These are phyloP conservation scores for Mycteria americana DNA, from an alignment of 2,797 vertebrate genomes.

Conservation along the genomic window DNA sequence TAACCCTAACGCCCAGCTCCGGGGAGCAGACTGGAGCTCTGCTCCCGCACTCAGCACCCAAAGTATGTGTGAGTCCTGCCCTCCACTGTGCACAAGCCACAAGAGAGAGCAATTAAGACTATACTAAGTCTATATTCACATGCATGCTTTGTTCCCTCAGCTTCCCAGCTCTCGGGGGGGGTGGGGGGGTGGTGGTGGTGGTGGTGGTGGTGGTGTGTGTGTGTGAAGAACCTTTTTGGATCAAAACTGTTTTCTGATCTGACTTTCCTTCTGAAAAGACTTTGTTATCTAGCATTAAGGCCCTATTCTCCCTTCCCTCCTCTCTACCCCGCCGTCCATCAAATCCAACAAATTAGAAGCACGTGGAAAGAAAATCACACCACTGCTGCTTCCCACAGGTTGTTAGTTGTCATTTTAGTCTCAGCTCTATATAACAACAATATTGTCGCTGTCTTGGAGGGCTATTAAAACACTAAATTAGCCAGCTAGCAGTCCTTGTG, in stretches of 20 bases:
- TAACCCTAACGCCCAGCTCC: background rate
- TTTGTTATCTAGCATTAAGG: background rate
- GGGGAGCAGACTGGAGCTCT: background rate
- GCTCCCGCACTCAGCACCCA: background rate
- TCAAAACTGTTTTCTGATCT: background rate
- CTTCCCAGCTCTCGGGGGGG: background rate
- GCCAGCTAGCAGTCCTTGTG: background rate
- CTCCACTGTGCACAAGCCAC: background rate
- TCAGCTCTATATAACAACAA: background rate
- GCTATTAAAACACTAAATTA: background rate
- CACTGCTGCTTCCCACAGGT: background rate
- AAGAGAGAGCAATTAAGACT: background rate
- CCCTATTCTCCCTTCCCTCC: background rate
- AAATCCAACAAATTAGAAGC: background rate
- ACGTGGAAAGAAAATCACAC: rapidly evolving
- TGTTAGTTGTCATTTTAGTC: background rate
- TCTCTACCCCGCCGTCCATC: background rate
- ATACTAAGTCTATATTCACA: background rate
- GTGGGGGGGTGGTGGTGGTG: too few species aligned
- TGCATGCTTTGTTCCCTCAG: background rate
- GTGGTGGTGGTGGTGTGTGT: too few species aligned
- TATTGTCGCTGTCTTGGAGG: background rate
- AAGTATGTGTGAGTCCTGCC: background rate
- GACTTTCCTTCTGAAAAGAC: background rate
- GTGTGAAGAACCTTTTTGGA: background rate